Percentiles rank a stretch among this genome's conserved stretches.
phyloP scores from a whole-genome alignment of 2,113 vertebrate genomes.

The Agapornis roseicollis region DNA sequence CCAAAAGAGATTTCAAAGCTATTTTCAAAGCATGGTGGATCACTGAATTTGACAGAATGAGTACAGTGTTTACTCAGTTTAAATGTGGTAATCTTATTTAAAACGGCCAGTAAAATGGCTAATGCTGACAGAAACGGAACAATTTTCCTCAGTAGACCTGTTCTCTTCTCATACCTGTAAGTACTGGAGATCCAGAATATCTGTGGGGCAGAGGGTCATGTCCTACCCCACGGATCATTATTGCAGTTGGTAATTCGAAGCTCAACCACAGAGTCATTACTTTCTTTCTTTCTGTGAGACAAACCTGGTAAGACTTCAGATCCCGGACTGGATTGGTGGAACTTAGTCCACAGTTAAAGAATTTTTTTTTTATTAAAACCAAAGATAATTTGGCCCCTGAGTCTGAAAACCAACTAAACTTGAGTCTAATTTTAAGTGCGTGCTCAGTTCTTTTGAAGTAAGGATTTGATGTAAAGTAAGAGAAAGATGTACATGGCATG shows the following conservation, averaged over 20 bases:
- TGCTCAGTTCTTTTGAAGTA: not conserved
- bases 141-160: not conserved
- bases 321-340: not conserved
- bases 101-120: not conserved
- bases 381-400: not conserved
- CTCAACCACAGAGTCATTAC: not conserved
- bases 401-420: not conserved
- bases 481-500: not conserved
- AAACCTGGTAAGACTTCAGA: not conserved
- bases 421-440: not conserved
- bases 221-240: not conserved
- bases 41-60: conserved; percentile 54
- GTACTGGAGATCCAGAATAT: not conserved
- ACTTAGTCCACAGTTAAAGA: not conserved
- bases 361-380: not conserved
- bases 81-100: conserved; percentile 25
- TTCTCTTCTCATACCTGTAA: not conserved
- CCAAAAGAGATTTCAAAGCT: conserved; percentile 1
- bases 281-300: not conserved
- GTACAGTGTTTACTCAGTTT: conserved; percentile 56
- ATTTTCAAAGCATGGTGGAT: conserved; percentile 46
- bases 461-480: not conserved
- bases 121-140: not conserved
- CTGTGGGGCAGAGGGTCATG: not conserved
- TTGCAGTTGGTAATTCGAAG: not conserved